phyloP scores from a whole-genome alignment of 2,888 invertebrate genomes.

The Xylota sylvarum region DNA sequence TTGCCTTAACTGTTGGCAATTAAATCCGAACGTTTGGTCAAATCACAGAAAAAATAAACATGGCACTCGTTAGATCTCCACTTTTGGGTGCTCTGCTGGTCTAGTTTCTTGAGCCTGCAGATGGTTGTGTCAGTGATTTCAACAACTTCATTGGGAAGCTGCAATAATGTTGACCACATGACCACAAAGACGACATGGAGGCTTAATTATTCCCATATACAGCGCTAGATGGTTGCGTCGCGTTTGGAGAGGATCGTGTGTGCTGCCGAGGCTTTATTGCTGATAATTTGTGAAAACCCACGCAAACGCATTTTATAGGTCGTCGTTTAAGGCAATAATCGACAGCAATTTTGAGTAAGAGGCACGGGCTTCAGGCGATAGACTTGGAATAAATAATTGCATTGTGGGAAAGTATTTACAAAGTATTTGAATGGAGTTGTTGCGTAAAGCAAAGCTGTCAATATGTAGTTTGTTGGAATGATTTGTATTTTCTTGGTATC shows the following conservation, averaged over 20 bases:
- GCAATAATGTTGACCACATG: slow-evolving; percentile 50
- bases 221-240: slow-evolving; percentile 5
- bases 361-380: slow-evolving; percentile 6
- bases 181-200: slow-evolving; percentile 60
- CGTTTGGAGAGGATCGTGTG: slow-evolving; percentile 53
- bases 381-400: slow-evolving; percentile 6
- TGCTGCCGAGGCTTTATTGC: slow-evolving; percentile 38
- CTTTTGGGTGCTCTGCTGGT: slow-evolving; percentile 43
- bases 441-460: no score
- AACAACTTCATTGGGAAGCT: slow-evolving; percentile 69
- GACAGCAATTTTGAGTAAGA: slow-evolving; percentile 21
- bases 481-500: no score
- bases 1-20: slow-evolving; percentile 69
- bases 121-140: slow-evolving; percentile 58
- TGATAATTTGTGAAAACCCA: slow-evolving; percentile 58
- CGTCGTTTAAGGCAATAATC: slow-evolving; percentile 45
- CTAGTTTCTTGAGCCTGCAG: slow-evolving; percentile 37
- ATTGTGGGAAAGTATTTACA: slow-evolving; percentile 19
- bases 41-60: slow-evolving; percentile 55
- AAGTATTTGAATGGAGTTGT: neutral
- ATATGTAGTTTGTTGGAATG: no score
- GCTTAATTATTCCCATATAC: slow-evolving; percentile 74
- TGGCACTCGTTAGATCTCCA: slow-evolving; percentile 51
- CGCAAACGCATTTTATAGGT: slow-evolving; percentile 58
- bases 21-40: slow-evolving; percentile 67